Percentiles rank a stretch among this genome's conserved stretches.
Evolutionary conservation across 2,888 invertebrate species (phyloP).

Genomic region (Cordilura impudica): DNA sequence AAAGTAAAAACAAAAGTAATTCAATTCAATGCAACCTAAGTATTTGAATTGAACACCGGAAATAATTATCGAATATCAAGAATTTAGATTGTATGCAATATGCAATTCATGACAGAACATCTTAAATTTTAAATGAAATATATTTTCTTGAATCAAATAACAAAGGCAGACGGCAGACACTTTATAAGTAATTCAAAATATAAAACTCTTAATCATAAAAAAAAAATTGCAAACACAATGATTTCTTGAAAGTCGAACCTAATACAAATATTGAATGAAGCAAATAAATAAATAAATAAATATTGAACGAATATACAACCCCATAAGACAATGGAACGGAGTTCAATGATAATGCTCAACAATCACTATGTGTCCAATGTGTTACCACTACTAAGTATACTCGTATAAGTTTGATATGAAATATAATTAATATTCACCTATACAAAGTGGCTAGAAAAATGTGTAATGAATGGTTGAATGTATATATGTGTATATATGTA

Average conservation of each 20-base stretch:
- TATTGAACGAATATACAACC: too few relatives aligned
- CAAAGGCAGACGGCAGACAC: not conserved
- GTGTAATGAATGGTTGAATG: not conserved
- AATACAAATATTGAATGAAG: too few relatives aligned
- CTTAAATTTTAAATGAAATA: not conserved
- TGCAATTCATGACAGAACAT: not conserved
- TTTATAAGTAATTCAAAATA: not conserved
- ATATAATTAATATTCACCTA: not conserved
- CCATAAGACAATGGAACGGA: too few relatives aligned
- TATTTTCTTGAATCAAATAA: not conserved
- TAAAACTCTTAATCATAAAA: not conserved
- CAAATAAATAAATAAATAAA: too few relatives aligned
- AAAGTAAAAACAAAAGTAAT: constrained; percentile 23
- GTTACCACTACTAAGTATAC: too few relatives aligned
- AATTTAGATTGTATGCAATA: not conserved
- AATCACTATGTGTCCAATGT: too few relatives aligned
- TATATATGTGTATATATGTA: not conserved
- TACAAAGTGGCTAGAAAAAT: not conserved
- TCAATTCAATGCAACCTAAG: not conserved
- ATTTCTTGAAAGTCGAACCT: too few relatives aligned
- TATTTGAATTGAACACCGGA: not conserved
- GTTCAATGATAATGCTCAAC: too few relatives aligned
- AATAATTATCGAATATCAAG: not conserved
- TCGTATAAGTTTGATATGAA: not conserved
- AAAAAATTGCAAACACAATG: not conserved